phyloP scores from a whole-genome alignment of 2,797 vertebrate genomes.

The Chaetodon trifasciatus region DNA sequence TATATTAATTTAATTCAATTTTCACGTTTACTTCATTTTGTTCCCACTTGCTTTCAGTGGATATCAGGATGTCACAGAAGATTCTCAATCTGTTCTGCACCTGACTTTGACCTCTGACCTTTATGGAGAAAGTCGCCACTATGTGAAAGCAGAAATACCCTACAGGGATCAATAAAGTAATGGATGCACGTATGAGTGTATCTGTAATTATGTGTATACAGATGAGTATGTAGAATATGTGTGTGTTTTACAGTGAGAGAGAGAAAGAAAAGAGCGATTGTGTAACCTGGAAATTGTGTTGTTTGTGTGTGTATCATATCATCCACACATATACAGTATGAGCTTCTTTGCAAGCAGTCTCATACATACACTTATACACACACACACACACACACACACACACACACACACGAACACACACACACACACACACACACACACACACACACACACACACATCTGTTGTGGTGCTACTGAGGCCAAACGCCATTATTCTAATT shows the following conservation, averaged over 20 bases:
- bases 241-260: constrained; percentile 4
- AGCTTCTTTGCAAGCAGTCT: constrained; percentile 31
- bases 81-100: background rate
- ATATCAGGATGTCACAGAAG: too few species aligned
- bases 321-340: constrained; percentile 20
- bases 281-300: background rate
- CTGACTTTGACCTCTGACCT: constrained; percentile 43
- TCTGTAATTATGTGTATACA: constrained; percentile 1
- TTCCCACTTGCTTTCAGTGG: background rate
- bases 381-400: constrained; percentile 34
- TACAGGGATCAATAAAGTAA: constrained; percentile 18
- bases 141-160: background rate
- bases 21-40: background rate
- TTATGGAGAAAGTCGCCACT: background rate
- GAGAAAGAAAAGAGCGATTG: background rate
- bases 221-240: constrained; percentile 3
- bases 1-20: background rate
- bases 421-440: constrained; percentile 23
- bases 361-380: constrained; percentile 6
- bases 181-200: constrained; percentile 5
- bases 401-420: constrained; percentile 26
- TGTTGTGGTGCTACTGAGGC: constrained; percentile 49
- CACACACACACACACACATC: constrained; percentile 37
- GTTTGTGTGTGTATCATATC: constrained; percentile 23
- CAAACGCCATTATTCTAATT: constrained; percentile 70